Percentiles rank a stretch among this genome's conserved stretches.
These are phyloP conservation scores for Sialis lutaria DNA, from an alignment of 2,888 invertebrate species.

Conservation along the genomic window DNA sequence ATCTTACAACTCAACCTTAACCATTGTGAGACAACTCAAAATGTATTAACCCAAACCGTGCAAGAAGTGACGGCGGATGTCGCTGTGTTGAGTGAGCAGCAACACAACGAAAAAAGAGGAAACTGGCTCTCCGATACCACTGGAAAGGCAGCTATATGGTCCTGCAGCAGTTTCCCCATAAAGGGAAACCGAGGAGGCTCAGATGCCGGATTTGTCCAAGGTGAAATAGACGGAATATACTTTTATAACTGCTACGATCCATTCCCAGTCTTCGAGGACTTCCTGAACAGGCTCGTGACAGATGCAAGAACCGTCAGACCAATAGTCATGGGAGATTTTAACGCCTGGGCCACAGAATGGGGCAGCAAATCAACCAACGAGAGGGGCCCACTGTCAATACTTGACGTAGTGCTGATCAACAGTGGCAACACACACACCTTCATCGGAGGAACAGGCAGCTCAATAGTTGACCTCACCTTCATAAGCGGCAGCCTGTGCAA, in stretches of 20 bases:
- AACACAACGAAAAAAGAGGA: not conserved
- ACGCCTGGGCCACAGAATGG: constrained; percentile 10
- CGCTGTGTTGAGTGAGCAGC: not conserved
- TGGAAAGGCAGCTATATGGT: not conserved
- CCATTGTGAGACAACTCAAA: too few relatives aligned
- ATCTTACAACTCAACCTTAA: too few relatives aligned
- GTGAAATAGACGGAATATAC: constrained; percentile 5
- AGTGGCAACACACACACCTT: constrained; percentile 7
- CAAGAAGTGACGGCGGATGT: not conserved
- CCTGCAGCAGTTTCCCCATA: not conserved
- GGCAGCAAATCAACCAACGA: constrained; percentile 6
- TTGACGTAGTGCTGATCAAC: constrained; percentile 9
- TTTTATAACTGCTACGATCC: constrained; percentile 10
- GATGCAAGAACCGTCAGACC: constrained; percentile 5
- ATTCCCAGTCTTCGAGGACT: constrained; percentile 4
- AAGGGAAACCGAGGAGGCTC: not conserved
- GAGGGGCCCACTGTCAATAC: constrained; percentile 6
- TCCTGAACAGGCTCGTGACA: constrained; percentile 7
- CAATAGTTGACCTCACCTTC: constrained; percentile 11
- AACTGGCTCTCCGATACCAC: not conserved
- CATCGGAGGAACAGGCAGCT: constrained; percentile 7
- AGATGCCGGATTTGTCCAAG: constrained; percentile 9
- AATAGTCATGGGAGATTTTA: too few relatives aligned
- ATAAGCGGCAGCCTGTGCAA: constrained; percentile 7
- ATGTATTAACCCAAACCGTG: not conserved